phyloP scores from a whole-genome alignment of 2,797 vertebrate species.

The Hydrocynus forskahlii region DNA sequence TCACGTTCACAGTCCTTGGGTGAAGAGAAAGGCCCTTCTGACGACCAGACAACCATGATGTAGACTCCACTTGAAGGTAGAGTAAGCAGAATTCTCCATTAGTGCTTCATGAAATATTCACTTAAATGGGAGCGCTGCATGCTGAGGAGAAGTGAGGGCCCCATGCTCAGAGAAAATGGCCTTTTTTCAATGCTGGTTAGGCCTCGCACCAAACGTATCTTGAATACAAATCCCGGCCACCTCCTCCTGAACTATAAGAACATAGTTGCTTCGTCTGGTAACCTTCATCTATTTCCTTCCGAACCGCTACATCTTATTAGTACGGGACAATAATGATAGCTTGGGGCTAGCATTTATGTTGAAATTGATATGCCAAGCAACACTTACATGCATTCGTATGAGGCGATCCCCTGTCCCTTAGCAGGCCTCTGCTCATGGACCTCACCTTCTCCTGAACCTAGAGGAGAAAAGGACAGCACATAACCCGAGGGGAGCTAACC shows the following conservation, averaged over 20 bases:
- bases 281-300: neutral
- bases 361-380: conserved; percentile 9
- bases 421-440: neutral
- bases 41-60: neutral
- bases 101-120: conserved; percentile 28
- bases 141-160: neutral
- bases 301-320: neutral
- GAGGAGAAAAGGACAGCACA: neutral
- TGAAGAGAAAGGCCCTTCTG: neutral
- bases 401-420: neutral
- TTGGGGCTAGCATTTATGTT: neutral
- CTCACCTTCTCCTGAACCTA: conserved; percentile 6
- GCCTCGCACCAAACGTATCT: neutral
- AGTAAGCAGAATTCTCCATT: conserved; percentile 12
- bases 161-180: neutral
- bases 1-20: neutral
- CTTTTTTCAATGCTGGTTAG: neutral
- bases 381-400: neutral
- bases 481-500: neutral
- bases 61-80: conserved; percentile 6
- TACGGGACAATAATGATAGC: conserved; percentile 8
- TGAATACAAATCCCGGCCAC: neutral
- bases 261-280: neutral
- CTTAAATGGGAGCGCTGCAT: neutral
- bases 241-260: neutral